Evolutionary conservation across 2,113 vertebrate species (phyloP).

Genomic region (Chlamydotis undulata): DNA sequence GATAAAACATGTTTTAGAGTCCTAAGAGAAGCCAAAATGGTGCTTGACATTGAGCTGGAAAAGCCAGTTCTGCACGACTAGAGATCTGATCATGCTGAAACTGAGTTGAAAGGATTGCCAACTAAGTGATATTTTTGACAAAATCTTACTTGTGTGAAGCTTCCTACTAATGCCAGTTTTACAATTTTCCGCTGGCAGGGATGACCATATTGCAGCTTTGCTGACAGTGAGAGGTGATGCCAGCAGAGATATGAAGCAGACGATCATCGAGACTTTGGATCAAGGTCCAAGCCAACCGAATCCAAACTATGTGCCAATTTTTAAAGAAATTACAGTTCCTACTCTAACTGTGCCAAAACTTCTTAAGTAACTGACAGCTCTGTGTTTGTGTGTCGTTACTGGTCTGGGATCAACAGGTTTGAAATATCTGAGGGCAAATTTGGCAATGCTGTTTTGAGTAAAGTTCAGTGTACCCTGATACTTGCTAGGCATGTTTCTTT

Average conservation of each 20-base stretch:
- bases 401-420: background rate
- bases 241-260: slow-evolving; percentile 95
- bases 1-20: background rate
- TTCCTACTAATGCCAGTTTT: background rate
- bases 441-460: background rate
- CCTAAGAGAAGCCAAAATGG: background rate
- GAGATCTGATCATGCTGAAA: background rate
- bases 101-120: background rate
- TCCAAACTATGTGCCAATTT: slow-evolving; percentile 84
- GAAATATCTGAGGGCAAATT: background rate
- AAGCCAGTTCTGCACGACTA: background rate
- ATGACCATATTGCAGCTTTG: slow-evolving; percentile 93
- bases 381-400: background rate
- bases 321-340: slow-evolving; percentile 91
- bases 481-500: slow-evolving; percentile 9
- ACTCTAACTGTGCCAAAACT: slow-evolving; percentile 91
- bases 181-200: slow-evolving; percentile 70
- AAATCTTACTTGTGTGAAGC: background rate
- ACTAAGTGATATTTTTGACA: background rate
- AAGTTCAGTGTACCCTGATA: background rate
- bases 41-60: background rate
- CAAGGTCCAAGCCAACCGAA: slow-evolving; percentile 82
- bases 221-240: slow-evolving; percentile 90
- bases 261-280: slow-evolving; percentile 92
- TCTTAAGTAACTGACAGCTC: slow-evolving; percentile 80